phyloP scores from a whole-genome alignment of 2,888 invertebrate species.

The Acrobasis repandana region DNA sequence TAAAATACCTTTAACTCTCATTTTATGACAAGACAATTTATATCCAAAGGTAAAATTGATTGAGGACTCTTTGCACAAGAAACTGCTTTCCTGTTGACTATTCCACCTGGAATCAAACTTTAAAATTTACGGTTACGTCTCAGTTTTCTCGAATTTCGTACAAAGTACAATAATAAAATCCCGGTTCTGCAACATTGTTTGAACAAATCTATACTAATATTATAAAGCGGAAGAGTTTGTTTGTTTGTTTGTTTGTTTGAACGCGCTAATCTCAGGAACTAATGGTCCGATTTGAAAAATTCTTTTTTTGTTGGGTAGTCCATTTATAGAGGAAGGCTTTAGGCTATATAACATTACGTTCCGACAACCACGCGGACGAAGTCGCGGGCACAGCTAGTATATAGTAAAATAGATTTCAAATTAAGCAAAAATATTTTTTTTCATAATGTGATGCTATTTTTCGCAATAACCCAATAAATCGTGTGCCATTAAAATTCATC shows the following conservation, averaged over 20 bases:
- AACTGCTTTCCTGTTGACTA: background rate
- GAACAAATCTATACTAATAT: too few species aligned
- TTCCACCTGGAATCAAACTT: background rate
- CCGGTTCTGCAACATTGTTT: background rate
- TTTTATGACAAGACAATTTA: background rate
- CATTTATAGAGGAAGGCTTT: too few species aligned
- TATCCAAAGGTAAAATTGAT: background rate
- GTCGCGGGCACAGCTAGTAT: too few species aligned
- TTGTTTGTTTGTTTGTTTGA: too few species aligned
- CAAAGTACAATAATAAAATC: background rate
- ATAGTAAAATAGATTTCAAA: background rate
- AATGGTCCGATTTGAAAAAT: too few species aligned
- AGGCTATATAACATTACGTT: too few species aligned
- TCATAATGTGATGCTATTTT: background rate
- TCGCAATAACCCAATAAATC: background rate
- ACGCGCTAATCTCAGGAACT: too few species aligned
- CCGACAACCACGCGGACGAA: too few species aligned
- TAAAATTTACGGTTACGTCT: background rate
- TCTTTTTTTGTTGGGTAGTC: too few species aligned
- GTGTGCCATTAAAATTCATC: conserved; percentile 15
- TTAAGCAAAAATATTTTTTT: background rate
- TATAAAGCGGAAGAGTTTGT: too few species aligned
- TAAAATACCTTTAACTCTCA: too few species aligned
- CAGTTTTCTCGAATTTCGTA: conserved; percentile 8
- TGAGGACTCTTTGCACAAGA: background rate